Evolutionary conservation across 2,888 invertebrate genomes (phyloP), one percentile per base, ranked within the genome.

Genomic region (Perizoma affinitatum): DNA sequence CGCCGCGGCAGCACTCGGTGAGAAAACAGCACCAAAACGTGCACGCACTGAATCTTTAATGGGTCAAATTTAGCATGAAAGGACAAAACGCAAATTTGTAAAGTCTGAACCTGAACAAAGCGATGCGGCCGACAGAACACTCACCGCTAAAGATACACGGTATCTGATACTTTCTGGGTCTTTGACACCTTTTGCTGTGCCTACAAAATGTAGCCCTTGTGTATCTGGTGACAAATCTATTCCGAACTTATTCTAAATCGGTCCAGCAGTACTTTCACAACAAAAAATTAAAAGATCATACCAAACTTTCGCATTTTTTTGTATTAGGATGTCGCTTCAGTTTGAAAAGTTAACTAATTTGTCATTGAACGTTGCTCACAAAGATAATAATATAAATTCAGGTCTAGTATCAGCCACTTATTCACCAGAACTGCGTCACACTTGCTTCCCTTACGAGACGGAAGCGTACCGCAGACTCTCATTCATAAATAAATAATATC

Each of bases 11-110:
- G 70, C 72, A 70, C 66, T 68, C 73, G 80, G 85, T 82, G 86
- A 87, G 88, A 89, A 87, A 86, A 86, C 72, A 73, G 75, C 78
- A 73, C 78, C 79, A 73, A 86, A 82, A 76, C 75, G 82, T 79
- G 76, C 83, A 82, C 80, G 79, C 69, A 65, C 70, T 69, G 85
- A 86, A 87, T 85, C 71, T 71, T 73, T 82, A 85, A 86, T 84
- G 75, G 78, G 72, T 78, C 75, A 82, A 77, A 80, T 78, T 83
- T 84, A 66, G 62, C 61, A 70, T 67, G 63, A 76, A 83, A 75
- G 61, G 10, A 54, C 52, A 48, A 67, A 66, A 69, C 54, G 49
- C 57, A 60, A 66, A 60, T 63, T 69, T 61, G 52, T 55, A 59
- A 63, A 51, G 22, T 40, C 41, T 48, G 41, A 44, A 45, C 40